Base-by-base conservation (phyloP, 2,888 invertebrate species). In the Flabesymbios commensalis region DNA sequence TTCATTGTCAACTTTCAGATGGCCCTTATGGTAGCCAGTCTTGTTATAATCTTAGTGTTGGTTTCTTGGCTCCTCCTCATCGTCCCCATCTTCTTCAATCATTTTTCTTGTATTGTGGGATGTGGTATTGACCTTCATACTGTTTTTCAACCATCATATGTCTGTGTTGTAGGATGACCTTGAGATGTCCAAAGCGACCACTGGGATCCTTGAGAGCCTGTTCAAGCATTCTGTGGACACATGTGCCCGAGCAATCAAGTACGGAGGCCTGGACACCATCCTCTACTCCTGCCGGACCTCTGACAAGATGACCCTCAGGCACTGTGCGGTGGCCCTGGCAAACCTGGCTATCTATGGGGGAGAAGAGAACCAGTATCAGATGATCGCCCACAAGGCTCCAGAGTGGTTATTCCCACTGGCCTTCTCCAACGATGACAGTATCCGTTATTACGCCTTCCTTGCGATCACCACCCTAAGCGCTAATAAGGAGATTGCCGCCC, bases 361-460 rank as follows among this genome's bases (percentile, higher is more conserved):
- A 2, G 91, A 93, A 1, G 96, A 97, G 78, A 96, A 95, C 79
- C 97, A 98, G 83, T 93, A 94, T 83, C 92, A 92, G 0, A 98
- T 98, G 97, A 94, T 97, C 70, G 91, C 93, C 75, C 86, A 92
- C 68, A 83, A 83, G 69, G 84, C 83, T 1, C 83, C 84, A 2
- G 85, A 96, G 75, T 99, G 99, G 99, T 84, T 99, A 64, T 99
- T 98, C 83, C 96, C 98, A 0, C 83, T 99, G 70, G 99, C 98
- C 22, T 97, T 96, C 81, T 94, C 95, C 80, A 89, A 89, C 72
- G 98, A 99, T 79, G 97, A 98, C 79, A 93, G 78, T 59, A 77
- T 81, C 7, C 74, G 79, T 1, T 99, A 99, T 84, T 99, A 98
- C 81, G 98, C 99, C 14, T 99, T 98, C 80, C 86, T 99, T 76